A percentile compares a stretch with the other conserved stretches of the same genome.
These are phyloP conservation scores for Probosciger aterrimus DNA, from an alignment of 2,113 vertebrate species.

Conservation along the genomic window DNA sequence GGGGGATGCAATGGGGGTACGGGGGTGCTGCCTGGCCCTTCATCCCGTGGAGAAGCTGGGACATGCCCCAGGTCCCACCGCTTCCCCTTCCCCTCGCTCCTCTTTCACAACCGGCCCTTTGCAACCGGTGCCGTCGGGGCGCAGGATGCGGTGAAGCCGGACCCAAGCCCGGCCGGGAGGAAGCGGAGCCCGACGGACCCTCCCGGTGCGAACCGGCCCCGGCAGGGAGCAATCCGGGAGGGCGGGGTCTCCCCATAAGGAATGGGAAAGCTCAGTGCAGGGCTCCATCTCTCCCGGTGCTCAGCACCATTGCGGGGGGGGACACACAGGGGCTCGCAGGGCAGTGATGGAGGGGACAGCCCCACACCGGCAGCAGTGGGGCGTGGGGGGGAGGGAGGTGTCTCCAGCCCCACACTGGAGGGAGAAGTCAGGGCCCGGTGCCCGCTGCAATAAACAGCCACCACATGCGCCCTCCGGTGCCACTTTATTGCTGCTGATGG, in stretches of 20 bases:
- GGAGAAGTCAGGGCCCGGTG: neutral
- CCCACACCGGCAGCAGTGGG: accelerated
- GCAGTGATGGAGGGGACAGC: accelerated
- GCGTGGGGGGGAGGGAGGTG: neutral
- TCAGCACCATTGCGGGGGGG: neutral
- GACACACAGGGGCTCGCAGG: neutral
- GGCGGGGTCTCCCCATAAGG: neutral
- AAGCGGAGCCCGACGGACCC: neutral
- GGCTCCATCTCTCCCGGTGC: neutral
- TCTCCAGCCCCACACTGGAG: accelerated
- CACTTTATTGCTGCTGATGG: neutral
- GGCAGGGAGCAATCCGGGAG: neutral
- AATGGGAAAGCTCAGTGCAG: neutral
- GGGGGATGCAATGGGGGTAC: neutral
- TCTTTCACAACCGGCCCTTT: neutral
- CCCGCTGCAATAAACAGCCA: neutral
- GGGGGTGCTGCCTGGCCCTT: neutral
- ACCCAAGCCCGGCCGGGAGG: neutral
- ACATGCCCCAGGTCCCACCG: neutral
- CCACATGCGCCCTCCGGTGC: neutral
- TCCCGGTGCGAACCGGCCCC: neutral
- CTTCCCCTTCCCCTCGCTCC: neutral
- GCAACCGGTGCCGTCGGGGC: neutral
- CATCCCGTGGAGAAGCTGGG: neutral
- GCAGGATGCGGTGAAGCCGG: too few species aligned